Evolutionary conservation across 1,140 invertebrate species (phyloP), one percentile per base, ranked within the genome.

Genomic region (Drosophila cardini): DNA sequence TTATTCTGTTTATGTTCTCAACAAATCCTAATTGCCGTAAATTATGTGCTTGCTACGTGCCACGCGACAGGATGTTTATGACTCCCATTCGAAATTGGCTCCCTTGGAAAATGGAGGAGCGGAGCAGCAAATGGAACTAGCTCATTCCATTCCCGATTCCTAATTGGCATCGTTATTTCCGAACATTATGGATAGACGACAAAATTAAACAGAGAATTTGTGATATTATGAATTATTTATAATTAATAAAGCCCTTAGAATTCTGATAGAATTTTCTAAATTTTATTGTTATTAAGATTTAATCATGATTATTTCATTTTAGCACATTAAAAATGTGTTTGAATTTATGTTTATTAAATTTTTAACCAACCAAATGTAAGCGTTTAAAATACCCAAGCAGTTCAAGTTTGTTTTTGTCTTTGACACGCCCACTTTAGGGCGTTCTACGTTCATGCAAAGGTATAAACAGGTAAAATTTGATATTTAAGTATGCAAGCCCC

Each of bases 61-160:
- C 83, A 86, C 84, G 84, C 83, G 83, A 77, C 83, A 89, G 84
- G 84, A 89, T 86, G 84, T 86, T 86, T 89, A 83, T 67, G 52
- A 36, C 32, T 56, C 9, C 42, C 46, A 45, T 7, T 9, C 7
- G 9, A 21, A 46, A 48, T n/a, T n/a, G n/a, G n/a, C n/a, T n/a
- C n/a, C n/a, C n/a, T n/a, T n/a, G n/a, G n/a, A n/a, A n/a, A n/a
- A n/a, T n/a, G n/a, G n/a, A 48, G 46, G 18, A 50, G 48, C 45
- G 10, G 26, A 21, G n/a, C 46, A n/a, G 15, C 32, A 30, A 32
- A 34, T 48, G 50, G 9, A 42, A 38, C 21, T 11, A 13, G 50
- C 13, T 63, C 13, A 4, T 11, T 70, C 18, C 3, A n/a, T n/a
- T n/a, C 21, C 21, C 21, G 30, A 48, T 48, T 26, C 2, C 52